Evolutionary conservation across 2,113 vertebrate genomes (phyloP).

Genomic region (Pseudorhombus dupliciocellatus): DNA sequence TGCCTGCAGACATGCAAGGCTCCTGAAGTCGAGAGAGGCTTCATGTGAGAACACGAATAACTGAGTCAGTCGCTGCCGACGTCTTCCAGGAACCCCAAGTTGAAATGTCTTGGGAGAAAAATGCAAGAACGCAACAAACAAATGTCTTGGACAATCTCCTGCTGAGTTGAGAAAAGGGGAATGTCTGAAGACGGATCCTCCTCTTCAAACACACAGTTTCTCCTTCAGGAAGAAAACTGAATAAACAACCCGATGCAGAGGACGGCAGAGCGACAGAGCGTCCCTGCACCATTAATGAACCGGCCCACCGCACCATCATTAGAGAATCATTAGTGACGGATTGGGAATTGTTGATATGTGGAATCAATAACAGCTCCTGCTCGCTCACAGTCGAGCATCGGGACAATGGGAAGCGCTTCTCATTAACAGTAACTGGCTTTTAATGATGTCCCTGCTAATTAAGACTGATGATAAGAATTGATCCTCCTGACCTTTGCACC

Average conservation of each 20-base stretch:
- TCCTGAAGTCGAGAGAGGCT: too few species aligned
- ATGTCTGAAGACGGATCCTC: neutral
- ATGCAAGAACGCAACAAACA: too few species aligned
- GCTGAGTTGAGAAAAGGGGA: too few species aligned
- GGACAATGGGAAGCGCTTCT: constrained; percentile 49
- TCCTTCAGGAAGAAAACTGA: constrained; percentile 27
- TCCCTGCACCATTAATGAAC: neutral
- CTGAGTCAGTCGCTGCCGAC: too few species aligned
- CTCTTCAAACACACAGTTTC: too few species aligned
- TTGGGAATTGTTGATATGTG: constrained; percentile 25
- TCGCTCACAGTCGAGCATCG: constrained; percentile 53
- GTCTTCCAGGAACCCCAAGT: too few species aligned
- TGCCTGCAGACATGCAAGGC: too few species aligned
- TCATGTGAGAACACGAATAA: neutral
- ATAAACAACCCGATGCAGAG: neutral
- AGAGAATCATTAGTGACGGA: constrained; percentile 37
- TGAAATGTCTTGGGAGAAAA: too few species aligned
- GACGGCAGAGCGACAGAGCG: neutral
- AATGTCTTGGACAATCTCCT: too few species aligned
- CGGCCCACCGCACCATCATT: neutral
- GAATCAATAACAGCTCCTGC: constrained; percentile 64
- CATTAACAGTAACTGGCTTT: constrained; percentile 73
- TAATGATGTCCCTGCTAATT: constrained; percentile 75
- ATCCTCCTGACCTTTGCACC: constrained; percentile 69
- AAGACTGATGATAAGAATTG: constrained; percentile 69